Conservation (phyloP, 1,140 invertebrate genomes). For the Pseudachorutes palmiensis region DNA sequence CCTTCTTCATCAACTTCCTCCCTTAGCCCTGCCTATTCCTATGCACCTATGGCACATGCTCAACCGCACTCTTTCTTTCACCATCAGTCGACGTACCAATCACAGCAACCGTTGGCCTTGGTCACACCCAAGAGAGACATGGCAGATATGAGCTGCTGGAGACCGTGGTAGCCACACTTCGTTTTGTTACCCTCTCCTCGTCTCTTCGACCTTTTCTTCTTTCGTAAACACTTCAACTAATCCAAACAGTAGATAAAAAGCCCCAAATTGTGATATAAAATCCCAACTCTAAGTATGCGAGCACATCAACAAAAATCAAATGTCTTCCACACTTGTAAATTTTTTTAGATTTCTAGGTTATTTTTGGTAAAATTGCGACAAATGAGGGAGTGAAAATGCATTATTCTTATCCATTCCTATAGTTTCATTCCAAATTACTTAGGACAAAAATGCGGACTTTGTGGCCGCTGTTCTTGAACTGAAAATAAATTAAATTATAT, state of each 20-base stretch:
- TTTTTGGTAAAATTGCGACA: too few species aligned
- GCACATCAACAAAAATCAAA: not conserved
- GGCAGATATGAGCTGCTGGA: constrained; percentile 27
- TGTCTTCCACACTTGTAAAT: not conserved
- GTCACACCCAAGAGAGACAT: constrained; percentile 29
- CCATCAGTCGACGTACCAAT: constrained; percentile 3
- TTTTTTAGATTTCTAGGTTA: too few species aligned
- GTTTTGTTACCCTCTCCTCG: not conserved
- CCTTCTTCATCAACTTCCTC: constrained; percentile 21
- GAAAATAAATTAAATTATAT: too few species aligned
- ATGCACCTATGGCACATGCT: constrained; percentile 2
- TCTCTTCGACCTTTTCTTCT: not conserved
- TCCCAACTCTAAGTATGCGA: not conserved
- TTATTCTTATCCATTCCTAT: too few species aligned
- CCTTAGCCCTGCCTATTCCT: constrained; percentile 23
- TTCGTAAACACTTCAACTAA: not conserved
- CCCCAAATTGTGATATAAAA: not conserved
- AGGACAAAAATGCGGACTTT: too few species aligned
- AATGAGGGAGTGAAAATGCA: too few species aligned
- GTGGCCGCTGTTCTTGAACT: too few species aligned
- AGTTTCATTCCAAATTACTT: too few species aligned
- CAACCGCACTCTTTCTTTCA: not conserved
- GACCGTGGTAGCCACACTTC: constrained; percentile 23
- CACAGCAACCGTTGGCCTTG: constrained; percentile 24
- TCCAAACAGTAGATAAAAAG: not conserved